Conservation (phyloP, 2,888 invertebrate species). For the Trichopoda pennipes region DNA sequence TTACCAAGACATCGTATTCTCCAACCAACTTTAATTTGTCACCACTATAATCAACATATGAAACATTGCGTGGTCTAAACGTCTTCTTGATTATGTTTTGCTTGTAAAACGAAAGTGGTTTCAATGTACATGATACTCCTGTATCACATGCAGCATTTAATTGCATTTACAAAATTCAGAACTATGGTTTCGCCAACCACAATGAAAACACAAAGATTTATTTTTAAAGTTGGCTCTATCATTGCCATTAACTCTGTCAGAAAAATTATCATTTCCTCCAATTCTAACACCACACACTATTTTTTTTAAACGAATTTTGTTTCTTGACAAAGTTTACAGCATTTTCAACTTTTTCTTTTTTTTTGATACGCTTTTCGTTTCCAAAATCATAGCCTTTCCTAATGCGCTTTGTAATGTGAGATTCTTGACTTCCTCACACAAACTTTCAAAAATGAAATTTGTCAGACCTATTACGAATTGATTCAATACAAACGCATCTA, state of each 20-base stretch:
- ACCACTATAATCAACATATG: constrained; percentile 46
- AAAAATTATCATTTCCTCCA: constrained; percentile 16
- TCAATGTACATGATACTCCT: constrained; percentile 34
- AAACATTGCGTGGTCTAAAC: constrained; percentile 7
- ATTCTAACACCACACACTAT: not conserved
- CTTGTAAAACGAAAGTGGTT: not conserved
- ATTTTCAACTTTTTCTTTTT: not conserved
- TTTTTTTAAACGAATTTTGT: constrained; percentile 4
- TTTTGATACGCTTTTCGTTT: too few species aligned
- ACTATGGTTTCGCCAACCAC: constrained; percentile 58
- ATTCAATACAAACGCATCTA: constrained; percentile 41
- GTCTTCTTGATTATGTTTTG: constrained; percentile 22
- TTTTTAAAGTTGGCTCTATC: not conserved
- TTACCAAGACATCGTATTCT: constrained; percentile 15
- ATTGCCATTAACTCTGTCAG: too few species aligned
- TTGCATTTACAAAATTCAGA: too few species aligned
- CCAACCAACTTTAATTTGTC: constrained; percentile 33
- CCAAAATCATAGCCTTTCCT: too few species aligned
- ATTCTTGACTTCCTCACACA: constrained; percentile 46
- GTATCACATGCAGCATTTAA: constrained; percentile 14
- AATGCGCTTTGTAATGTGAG: constrained; percentile 36
- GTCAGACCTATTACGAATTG: constrained; percentile 40
- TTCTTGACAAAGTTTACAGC: constrained; percentile 27
- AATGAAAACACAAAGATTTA: constrained; percentile 39
- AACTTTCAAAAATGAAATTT: constrained; percentile 30